These are phyloP conservation scores for Hippocampus zosterae DNA, from an alignment of 2,113 vertebrate species.

Conservation along the genomic window DNA sequence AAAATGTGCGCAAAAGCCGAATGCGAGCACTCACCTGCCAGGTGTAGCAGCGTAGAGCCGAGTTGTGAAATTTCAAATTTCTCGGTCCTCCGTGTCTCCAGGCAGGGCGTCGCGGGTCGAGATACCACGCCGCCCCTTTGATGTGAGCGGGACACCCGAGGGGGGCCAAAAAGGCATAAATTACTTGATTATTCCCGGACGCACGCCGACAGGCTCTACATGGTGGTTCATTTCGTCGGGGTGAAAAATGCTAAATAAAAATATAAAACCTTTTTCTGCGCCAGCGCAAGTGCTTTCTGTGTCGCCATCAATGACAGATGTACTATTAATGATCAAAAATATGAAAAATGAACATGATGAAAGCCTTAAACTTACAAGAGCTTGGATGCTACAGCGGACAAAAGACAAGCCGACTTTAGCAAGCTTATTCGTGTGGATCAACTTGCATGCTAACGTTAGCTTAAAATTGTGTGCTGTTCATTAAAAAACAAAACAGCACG, in stretches of 20 bases:
- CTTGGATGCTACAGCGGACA: no score
- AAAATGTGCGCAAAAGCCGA: background rate
- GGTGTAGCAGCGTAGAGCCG: conserved; percentile 19
- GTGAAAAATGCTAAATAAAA: conserved; percentile 23
- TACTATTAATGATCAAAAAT: conserved; percentile 6
- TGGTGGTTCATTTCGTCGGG: conserved; percentile 55
- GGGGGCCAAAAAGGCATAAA: conserved; percentile 52
- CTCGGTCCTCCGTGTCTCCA: conserved; percentile 53
- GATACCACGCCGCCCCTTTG: conserved; percentile 67
- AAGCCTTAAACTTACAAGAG: no score
- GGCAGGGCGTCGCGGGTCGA: conserved; percentile 51
- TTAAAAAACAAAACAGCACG: background rate
- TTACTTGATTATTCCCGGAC: conserved; percentile 61
- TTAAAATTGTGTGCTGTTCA: background rate
- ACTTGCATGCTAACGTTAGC: no score
- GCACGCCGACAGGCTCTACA: conserved; percentile 28
- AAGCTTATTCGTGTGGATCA: background rate
- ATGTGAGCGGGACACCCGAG: conserved; percentile 57
- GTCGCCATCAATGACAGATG: conserved; percentile 51
- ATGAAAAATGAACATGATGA: background rate
- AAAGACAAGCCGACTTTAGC: background rate
- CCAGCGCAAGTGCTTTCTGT: conserved; percentile 7
- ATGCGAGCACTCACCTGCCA: conserved; percentile 33
- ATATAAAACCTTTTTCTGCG: background rate
- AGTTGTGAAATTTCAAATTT: conserved; percentile 56